A percentile compares a stretch with the other conserved stretches of the same genome.
These are phyloP conservation scores for Sicus ferrugineus DNA, from an alignment of 2,888 invertebrate species.

Conservation along the genomic window DNA sequence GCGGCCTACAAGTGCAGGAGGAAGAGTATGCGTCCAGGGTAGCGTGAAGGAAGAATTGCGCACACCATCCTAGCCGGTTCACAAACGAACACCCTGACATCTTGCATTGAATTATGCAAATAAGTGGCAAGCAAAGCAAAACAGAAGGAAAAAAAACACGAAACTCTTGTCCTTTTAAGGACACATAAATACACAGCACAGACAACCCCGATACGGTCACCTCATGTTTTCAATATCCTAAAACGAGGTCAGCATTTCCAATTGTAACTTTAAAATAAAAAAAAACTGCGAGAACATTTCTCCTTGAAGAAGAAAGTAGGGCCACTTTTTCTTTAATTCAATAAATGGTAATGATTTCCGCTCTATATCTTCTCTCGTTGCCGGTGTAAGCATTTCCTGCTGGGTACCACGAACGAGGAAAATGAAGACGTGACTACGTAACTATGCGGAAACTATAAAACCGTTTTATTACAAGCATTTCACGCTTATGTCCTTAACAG, in stretches of 20 bases:
- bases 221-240: no score
- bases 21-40: neutral
- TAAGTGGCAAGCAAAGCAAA: neutral
- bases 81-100: no score
- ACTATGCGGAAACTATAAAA: neutral
- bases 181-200: no score
- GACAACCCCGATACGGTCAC: no score
- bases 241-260: no score
- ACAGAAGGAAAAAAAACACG: neutral
- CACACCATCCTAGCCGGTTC: no score
- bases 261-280: no score
- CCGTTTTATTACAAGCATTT: slow-evolving; percentile 8
- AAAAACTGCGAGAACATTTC: no score
- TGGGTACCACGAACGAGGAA: neutral
- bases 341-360: no score
- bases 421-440: neutral
- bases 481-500: slow-evolving; percentile 1
- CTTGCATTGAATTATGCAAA: slow-evolving; percentile 14
- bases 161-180: slow-evolving; percentile 13
- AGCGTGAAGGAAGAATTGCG: neutral
- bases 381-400: neutral
- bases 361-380: no score
- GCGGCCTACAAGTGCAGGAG: neutral
- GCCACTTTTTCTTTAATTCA: no score
- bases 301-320: no score